Evolutionary conservation across 30 jellyfish, hydroid and myxozoan genomes (phyloP), one percentile per base, ranked within the genome.

Genomic region (Catostylus mosaicus): DNA sequence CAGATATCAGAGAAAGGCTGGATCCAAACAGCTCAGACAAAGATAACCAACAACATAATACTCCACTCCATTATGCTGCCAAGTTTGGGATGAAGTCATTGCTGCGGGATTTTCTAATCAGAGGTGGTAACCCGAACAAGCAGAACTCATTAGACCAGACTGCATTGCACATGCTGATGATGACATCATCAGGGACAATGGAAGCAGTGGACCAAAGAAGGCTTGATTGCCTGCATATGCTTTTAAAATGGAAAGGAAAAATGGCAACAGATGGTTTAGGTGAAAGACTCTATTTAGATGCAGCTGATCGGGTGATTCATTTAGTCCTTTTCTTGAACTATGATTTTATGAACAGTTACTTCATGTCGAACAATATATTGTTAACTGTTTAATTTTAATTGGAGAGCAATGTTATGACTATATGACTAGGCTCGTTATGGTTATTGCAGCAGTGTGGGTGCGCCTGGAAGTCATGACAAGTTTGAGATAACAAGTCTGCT

Each of bases 111-210:
- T 87, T 87, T 78, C 85, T 87, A 3, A 26, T 35, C 24, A 51
- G 96, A 63, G 96, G 96, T n/a, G 96, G 96, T 9, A 78, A 87
- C 67, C 96, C 96, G 12, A 87, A 87, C 40, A 77, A 65, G 33
- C 86, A 60, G 40, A 77, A 87, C 45, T 50, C 85, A 5, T 22
- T 33, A 34, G 96, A 76, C 5, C 85, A 87, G 62, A 87, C 96
- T 34, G 59, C 88, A 20, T 29, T 87, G 72, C 96, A 87, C 51
- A 69, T 67, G 84, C 50, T 87, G 73, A 87, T 87, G 96, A 46
- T 62, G 27, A 16, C 82, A 19, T 19, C 91, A 26, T 46, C 70
- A 27, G 83, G 88, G 10, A 30, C 24, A 26, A 54, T 54, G 68
- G 27, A 30, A 1, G 43, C 47, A 51, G 89, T 43, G 7, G 91